Conservation (phyloP, 2,113 vertebrate species). For the Malurus alboscapulatus region DNA sequence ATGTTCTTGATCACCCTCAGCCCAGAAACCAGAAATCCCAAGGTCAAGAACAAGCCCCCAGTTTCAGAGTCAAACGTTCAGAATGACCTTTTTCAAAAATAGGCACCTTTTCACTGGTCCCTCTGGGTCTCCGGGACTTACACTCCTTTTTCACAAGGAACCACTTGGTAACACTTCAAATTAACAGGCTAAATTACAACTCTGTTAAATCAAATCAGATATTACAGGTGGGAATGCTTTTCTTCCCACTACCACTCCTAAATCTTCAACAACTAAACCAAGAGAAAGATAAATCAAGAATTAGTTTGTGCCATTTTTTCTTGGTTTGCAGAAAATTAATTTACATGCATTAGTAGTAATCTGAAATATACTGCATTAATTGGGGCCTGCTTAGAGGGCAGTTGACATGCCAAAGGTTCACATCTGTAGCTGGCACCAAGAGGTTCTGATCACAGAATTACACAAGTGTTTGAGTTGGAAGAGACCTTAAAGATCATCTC, state of each 20-base stretch:
- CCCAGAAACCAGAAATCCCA: background rate
- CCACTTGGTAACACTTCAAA: background rate
- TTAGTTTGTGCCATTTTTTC: background rate
- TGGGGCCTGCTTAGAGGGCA: background rate
- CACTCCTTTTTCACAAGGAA: background rate
- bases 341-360: background rate
- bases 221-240: background rate
- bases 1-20: background rate
- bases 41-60: background rate
- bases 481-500: background rate
- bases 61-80: conserved; percentile 9
- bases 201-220: background rate
- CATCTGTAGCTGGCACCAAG: background rate
- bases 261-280: background rate
- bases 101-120: background rate
- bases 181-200: background rate
- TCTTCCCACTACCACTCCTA: background rate
- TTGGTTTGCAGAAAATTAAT: background rate
- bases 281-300: background rate
- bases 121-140: background rate
- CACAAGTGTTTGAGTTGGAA: background rate
- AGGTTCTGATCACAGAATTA: background rate
- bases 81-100: background rate
- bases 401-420: background rate
- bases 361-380: background rate